These are phyloP conservation scores for Lithosia quadra DNA, from an alignment of 2,888 invertebrate genomes.

Conservation along the genomic window DNA sequence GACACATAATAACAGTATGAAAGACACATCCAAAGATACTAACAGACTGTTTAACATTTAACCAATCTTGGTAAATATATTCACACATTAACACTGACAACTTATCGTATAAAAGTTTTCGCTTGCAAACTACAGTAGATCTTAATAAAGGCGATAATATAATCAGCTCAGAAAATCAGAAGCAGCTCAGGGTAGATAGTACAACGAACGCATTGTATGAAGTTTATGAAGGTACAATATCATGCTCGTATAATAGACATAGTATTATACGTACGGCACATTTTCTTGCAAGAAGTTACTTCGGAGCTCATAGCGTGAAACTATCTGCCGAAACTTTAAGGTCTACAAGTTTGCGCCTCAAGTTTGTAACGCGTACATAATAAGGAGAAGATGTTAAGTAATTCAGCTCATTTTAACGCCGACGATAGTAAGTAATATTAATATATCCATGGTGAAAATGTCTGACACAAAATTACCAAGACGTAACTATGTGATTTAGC, in stretches of 20 bases:
- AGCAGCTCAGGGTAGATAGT: neutral
- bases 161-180: neutral
- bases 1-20: too few relatives aligned
- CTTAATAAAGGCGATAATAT: neutral
- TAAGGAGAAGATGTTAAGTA: neutral
- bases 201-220: neutral
- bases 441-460: neutral
- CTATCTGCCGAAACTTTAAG: neutral
- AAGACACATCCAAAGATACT: too few relatives aligned
- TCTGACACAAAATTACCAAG: neutral
- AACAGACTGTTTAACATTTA: neutral
- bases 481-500: neutral
- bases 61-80: neutral
- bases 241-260: neutral
- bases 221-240: neutral
- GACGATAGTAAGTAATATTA: too few relatives aligned
- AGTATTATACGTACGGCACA: neutral
- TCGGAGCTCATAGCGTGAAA: neutral
- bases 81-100: neutral
- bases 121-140: neutral
- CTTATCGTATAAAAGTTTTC: neutral
- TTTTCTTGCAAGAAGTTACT: conserved; percentile 3
- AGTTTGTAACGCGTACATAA: neutral
- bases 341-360: neutral
- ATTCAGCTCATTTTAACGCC: neutral